Base-by-base conservation (phyloP, 2,113 vertebrate genomes). In the Lophura nycthemera region DNA sequence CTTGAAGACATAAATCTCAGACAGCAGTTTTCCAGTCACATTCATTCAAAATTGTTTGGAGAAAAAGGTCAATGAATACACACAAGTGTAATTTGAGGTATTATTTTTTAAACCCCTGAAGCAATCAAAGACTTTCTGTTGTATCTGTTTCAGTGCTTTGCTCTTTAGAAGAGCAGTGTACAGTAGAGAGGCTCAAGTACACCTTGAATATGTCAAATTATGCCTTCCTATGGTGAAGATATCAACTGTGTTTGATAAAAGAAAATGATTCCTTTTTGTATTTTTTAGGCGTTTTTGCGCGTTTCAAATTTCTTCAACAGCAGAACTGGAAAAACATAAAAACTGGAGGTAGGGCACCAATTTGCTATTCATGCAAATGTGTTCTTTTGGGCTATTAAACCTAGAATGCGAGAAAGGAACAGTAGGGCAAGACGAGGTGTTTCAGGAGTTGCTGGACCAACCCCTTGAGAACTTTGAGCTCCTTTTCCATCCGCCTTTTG, bases 101-200 rank as follows among this genome's bases (percentile, higher is more conserved):
- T 87, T 89, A 76, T 63, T 70, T 60, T 40, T 40, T 79, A 66
- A 75, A 50, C 59, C 78, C 19, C 45, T 70, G 40, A 86, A 73
- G 65, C 50, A 72, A 27, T 21, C 3, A 40, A 30, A 67, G 17
- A 27, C 52, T 34, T 42, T n/a, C 25, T 43, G 36, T 5, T 21
- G 60, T 77, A 93, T 89, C 54, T 77, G 59, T 88, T 88, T 94
- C 78, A 50, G n/a, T 88, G 18, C 42, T 83, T 92, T 91, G 30
- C 72, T 32, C 64, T 89, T 89, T 25, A 40, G 19, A 92, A 83
- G 61, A 69, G 70, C 84, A 83, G 38, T 89, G 34, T 90, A 67
- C 87, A 22, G 83, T 83, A 77, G 30, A 86, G 77, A 95, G 54
- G 66, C 48, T 87, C 71, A 66, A 19, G 84, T 94, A 81, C 86